Base-by-base conservation (phyloP, 2,113 vertebrate species). In the Pygoscelis adeliae region DNA sequence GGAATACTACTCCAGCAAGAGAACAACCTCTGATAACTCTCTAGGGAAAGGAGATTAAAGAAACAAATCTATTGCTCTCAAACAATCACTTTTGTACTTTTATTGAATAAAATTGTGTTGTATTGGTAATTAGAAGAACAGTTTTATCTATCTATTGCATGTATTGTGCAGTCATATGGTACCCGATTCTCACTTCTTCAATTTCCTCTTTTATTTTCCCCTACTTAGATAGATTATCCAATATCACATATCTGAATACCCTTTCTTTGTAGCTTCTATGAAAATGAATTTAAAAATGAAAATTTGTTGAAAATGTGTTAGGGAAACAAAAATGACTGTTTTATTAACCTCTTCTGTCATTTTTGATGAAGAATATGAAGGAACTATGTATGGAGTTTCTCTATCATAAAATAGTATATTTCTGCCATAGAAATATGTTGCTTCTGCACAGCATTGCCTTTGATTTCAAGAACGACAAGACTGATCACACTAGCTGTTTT, bases 1-100 rank as follows among this genome's bases (percentile, higher is more conserved):
- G 65, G 67, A 93, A 93, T 95, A 50, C 15, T 32, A 30, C 13
- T 83, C 27, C 52, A 91, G n/a, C 49, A 90, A 80, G 26, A 84
- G 56, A 96, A 77, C 13, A 90, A 91, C 21, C 27, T 90, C 71
- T 86, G n/a, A 90, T 74, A 96, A 83, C 40, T 88, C 47, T 89
- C 71, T 26, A 63, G 47, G 59, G 65, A 87, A 71, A 90, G 29
- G 15, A 85, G 78, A 96, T 84, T 89, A 90, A 94, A 96, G 29
- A 93, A 84, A 86, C 26, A 67, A 89, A 96, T 73, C n/a, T 78
- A 58, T 69, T 78, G 46, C 36, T 85, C 42, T 85, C 50, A 86
- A 67, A 30, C 17, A 87, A 79, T 70, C 21, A 40, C 27, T 76
- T 91, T 47, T 56, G 16, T 72, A 59, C 8, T 83, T 93, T 69